Conservation (phyloP, 2,888 invertebrate species). For the Thalpophila matura region DNA sequence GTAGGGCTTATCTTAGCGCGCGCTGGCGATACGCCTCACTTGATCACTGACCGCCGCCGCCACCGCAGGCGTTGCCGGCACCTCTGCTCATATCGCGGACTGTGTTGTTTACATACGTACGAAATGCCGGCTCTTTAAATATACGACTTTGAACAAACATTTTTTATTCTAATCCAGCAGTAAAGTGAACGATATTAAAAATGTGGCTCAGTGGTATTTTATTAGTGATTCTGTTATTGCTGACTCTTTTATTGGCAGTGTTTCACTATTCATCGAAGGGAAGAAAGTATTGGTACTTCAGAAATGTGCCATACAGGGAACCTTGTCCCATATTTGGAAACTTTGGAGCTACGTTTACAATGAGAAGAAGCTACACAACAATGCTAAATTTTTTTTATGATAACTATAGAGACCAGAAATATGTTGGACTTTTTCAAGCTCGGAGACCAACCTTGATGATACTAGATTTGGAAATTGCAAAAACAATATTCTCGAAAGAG, state of each 20-base stretch:
- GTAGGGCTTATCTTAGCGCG: constrained; percentile 83
- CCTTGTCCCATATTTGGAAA: constrained; percentile 89
- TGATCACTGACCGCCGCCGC: constrained; percentile 74
- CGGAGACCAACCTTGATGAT: constrained; percentile 85
- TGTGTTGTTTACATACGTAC: constrained; percentile 80
- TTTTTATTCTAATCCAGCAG: constrained; percentile 50
- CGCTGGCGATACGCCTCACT: constrained; percentile 77
- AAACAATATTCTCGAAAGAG: constrained; percentile 80
- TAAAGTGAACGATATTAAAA: constrained; percentile 60
- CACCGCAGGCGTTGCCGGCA: constrained; percentile 66
- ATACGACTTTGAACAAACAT: constrained; percentile 46
- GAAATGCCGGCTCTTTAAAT: constrained; percentile 74
- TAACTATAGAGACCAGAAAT: constrained; percentile 77
- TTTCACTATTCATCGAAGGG: constrained; percentile 82
- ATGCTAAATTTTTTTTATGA: constrained; percentile 84
- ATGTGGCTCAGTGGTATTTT: constrained; percentile 78
- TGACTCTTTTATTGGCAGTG: constrained; percentile 75
- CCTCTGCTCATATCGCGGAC: constrained; percentile 59
- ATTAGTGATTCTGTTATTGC: constrained; percentile 72
- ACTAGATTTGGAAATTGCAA: constrained; percentile 82
- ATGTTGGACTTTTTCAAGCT: constrained; percentile 86
- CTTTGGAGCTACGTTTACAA: constrained; percentile 84
- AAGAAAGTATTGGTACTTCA: constrained; percentile 84
- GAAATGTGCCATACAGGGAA: constrained; percentile 85
- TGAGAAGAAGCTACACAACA: constrained; percentile 82